Evolutionary conservation across 2,797 vertebrate genomes (phyloP).

Genomic region (Austrolebias charrua): DNA sequence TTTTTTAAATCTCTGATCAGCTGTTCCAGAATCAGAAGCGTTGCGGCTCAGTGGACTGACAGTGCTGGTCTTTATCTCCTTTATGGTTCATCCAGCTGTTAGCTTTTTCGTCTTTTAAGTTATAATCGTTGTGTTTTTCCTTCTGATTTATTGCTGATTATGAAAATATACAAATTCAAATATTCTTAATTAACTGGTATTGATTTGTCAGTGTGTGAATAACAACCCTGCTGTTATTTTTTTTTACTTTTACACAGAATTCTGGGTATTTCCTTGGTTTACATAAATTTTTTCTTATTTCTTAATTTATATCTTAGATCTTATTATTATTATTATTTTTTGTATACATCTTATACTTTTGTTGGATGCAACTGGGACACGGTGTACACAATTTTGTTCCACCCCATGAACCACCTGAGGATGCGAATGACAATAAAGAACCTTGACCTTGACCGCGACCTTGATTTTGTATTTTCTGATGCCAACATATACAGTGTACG

Average conservation of each 20-base stretch:
- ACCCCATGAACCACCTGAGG: too few species aligned
- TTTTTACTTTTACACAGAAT: neutral
- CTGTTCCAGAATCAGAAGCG: conserved; percentile 29
- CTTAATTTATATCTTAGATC: too few species aligned
- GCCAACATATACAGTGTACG: too few species aligned
- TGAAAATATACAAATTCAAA: neutral
- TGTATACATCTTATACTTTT: too few species aligned
- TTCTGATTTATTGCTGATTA: neutral
- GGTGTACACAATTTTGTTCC: too few species aligned
- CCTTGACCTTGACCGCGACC: too few species aligned
- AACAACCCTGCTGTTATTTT: neutral
- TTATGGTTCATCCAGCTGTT: neutral
- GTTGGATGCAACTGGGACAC: too few species aligned
- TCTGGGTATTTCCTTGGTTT: too few species aligned
- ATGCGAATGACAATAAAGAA: too few species aligned
- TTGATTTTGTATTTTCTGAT: neutral
- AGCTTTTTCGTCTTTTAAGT: neutral
- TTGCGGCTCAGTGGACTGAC: conserved; percentile 14
- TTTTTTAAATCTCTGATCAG: conserved; percentile 22
- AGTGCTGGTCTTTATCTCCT: conserved; percentile 7
- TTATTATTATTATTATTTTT: too few species aligned
- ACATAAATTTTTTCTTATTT: neutral
- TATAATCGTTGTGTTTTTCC: neutral
- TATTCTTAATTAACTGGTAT: neutral
- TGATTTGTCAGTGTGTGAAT: neutral